A percentile compares a stretch with the other conserved stretches of the same genome.
phyloP scores from a whole-genome alignment of 2,888 invertebrate species.

The Pardosa pseudoannulata region DNA sequence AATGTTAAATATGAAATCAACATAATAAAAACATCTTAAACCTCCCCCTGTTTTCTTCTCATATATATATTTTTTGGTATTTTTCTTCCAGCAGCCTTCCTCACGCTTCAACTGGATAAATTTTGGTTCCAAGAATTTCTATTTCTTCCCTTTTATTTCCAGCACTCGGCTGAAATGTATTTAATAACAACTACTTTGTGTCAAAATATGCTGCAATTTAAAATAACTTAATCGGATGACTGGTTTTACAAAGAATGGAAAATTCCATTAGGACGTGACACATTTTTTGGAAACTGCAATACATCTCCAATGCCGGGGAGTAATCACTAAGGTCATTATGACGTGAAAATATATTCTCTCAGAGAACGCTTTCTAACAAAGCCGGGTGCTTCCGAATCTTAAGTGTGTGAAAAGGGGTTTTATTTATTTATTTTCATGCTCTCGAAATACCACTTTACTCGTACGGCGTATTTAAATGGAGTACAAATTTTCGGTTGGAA shows the following conservation, averaged over 20 bases:
- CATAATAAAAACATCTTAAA: not conserved
- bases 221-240: slow-evolving; percentile 7
- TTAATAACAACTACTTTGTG: slow-evolving; percentile 1
- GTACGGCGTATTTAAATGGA: too few species aligned
- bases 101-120: not conserved
- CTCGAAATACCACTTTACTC: too few species aligned
- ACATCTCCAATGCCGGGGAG: not conserved
- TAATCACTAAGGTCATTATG: not conserved
- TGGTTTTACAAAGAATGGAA: slow-evolving; percentile 1
- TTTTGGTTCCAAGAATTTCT: not conserved
- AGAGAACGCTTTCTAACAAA: too few species aligned
- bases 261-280: not conserved
- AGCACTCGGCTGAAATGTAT: not conserved
- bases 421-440: too few species aligned
- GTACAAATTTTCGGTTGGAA: too few species aligned
- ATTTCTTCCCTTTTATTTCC: not conserved
- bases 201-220: not conserved
- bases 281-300: not conserved
- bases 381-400: too few species aligned
- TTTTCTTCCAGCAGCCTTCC: not conserved
- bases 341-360: not conserved
- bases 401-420: too few species aligned
- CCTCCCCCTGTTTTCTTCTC: too few species aligned
- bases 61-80: too few species aligned
- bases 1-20: not conserved